phyloP scores from a whole-genome alignment of 2,113 vertebrate genomes.

The Podocnemis expansa region DNA sequence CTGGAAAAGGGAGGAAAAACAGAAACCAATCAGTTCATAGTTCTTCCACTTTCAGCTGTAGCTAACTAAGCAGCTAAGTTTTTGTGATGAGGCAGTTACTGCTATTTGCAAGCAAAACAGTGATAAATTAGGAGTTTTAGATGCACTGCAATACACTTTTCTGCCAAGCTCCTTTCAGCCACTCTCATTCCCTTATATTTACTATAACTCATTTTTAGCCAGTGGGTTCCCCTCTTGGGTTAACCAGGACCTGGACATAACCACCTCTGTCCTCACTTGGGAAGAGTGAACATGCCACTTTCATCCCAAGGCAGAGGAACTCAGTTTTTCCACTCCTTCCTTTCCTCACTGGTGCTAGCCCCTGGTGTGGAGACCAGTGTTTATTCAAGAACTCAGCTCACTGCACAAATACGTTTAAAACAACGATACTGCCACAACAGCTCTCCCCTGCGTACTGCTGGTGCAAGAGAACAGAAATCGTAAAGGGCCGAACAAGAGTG shows the following conservation, averaged over 20 bases:
- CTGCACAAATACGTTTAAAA: neutral
- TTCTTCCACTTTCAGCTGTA: rapidly evolving
- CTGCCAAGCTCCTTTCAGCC: neutral
- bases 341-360: neutral
- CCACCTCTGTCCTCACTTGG: neutral
- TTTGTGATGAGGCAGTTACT: neutral
- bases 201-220: neutral
- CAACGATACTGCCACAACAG: too few species aligned
- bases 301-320: too few species aligned
- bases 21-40: neutral
- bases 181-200: neutral
- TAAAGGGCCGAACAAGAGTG: neutral
- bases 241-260: rapidly evolving
- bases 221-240: neutral
- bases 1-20: conserved; percentile 63
- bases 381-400: neutral
- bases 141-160: too few species aligned
- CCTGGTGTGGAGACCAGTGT: neutral
- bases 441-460: too few species aligned
- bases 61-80: rapidly evolving
- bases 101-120: neutral
- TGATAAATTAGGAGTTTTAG: neutral
- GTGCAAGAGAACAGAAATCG: neutral
- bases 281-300: neutral
- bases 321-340: neutral